Conservation (phyloP, 2,797 vertebrate genomes). For the Hyperoplus lanceolatus region DNA sequence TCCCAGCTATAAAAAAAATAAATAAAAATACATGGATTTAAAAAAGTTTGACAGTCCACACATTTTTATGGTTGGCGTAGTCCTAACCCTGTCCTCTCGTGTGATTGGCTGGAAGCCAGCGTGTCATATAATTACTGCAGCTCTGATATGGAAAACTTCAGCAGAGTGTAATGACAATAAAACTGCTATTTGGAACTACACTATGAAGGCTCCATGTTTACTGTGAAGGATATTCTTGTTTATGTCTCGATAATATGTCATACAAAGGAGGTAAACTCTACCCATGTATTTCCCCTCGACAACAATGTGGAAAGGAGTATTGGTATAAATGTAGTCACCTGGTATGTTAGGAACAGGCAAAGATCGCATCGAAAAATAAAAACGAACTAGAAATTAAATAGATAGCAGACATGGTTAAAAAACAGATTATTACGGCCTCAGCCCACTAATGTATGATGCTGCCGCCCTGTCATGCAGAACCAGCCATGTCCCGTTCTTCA, state of each 20-base stretch:
- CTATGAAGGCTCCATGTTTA: conserved; percentile 7
- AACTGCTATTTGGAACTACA: background rate
- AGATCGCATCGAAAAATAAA: background rate
- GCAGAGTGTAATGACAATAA: conserved; percentile 5
- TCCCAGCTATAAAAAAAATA: conserved; percentile 17
- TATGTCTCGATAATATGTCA: background rate
- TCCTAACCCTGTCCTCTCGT: background rate
- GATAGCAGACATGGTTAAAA: background rate
- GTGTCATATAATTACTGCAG: conserved; percentile 8
- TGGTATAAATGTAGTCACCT: background rate
- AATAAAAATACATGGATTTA: conserved; percentile 26
- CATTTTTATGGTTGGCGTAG: background rate
- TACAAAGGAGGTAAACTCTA: background rate
- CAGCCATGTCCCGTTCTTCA: conserved; percentile 23
- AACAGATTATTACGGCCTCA: background rate
- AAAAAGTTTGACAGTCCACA: conserved; percentile 14
- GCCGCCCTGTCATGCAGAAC: conserved; percentile 29
- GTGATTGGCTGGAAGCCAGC: conserved; percentile 4
- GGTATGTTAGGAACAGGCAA: background rate
- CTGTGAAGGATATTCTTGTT: conserved; percentile 17
- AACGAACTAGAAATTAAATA: background rate
- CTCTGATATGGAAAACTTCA: conserved; percentile 16
- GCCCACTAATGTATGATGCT: conserved; percentile 8
- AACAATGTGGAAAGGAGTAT: background rate
- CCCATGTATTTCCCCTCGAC: background rate